Evolutionary conservation across 2,797 vertebrate species (phyloP), one percentile per base, ranked within the genome.

Genomic region (Etheostoma perlongum): DNA sequence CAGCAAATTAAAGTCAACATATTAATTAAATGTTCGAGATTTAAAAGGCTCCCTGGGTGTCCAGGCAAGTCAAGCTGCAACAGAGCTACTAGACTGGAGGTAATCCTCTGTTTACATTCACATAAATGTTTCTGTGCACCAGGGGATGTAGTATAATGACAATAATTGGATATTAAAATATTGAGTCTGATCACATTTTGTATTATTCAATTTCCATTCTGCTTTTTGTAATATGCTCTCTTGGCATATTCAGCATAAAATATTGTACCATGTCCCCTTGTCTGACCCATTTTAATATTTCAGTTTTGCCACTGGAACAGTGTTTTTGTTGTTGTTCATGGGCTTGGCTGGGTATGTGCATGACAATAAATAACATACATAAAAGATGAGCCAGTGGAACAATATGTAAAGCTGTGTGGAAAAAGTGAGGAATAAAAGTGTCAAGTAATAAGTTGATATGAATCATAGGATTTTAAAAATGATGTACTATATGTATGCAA

Each of bases 1-100:
- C 85, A 76, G 74, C 67, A 78, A 83, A 88, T 85, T 81, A 79
- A 83, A 88, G 75, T 72, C 66, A 73, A 74, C 72, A 74, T 71
- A 72, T 76, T 84, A 65, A 88, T 90, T 82, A 77, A 74, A n/a
- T 61, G 58, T 58, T 64, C 25, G 46, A 66, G 65, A 69, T 73
- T 68, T 25, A 55, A 75, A 51, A 1, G 48, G 57, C 67, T 83
- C 71, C 62, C 75, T 71, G 58, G 59, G 65, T 79, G 70, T 83
- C 75, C 65, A 47, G 61, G 30, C 27, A 49, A n/a, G 42, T 58
- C 66, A 33, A 40, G 74, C 67, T 51, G 40, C 36, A 40, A 14
- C 13, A 46, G 16, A 55, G 42, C 10, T 3, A 40, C 60, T 40
- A 36, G 67, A 44, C 66, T 44, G 66, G 16, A 61, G 25, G n/a